A percentile compares a stretch with the other conserved stretches of the same genome.
phyloP scores from a whole-genome alignment of 2,888 invertebrate species.

The Gisinianus flammeolus region DNA sequence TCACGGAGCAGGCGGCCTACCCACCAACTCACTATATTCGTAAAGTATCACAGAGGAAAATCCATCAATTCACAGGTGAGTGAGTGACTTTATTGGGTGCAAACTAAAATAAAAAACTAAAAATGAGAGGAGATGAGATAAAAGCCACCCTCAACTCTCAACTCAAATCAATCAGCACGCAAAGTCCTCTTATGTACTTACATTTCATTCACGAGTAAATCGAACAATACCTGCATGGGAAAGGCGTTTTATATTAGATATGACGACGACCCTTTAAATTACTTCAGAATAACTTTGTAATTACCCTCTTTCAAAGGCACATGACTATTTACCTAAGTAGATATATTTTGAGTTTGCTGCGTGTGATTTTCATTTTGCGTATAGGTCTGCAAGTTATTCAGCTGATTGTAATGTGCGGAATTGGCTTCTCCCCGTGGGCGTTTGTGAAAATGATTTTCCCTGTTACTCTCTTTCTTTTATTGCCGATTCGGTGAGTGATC shows the following conservation, averaged over 20 bases:
- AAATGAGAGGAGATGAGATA: no score
- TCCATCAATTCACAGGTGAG: slow-evolving; percentile 63
- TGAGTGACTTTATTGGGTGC: neutral
- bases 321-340: neutral
- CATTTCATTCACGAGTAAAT: no score
- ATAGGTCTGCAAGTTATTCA: slow-evolving; percentile 62
- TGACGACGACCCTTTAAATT: neutral
- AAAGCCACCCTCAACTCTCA: no score
- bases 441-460: slow-evolving; percentile 70
- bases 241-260: no score
- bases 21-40: slow-evolving; percentile 66
- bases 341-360: no score
- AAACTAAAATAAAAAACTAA: no score
- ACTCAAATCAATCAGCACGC: no score
- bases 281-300: neutral
- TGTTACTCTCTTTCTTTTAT: slow-evolving; percentile 63
- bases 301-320: neutral
- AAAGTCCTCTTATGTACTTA: no score
- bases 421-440: slow-evolving; percentile 64
- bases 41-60: slow-evolving; percentile 64
- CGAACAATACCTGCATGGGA: no score
- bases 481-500: slow-evolving; percentile 62
- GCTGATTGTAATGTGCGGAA: slow-evolving; percentile 62
- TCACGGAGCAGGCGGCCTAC: slow-evolving; percentile 64
- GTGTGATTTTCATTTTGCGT: no score